phyloP scores from a whole-genome alignment of 2,888 invertebrate species.

The Penaeus monodon region DNA sequence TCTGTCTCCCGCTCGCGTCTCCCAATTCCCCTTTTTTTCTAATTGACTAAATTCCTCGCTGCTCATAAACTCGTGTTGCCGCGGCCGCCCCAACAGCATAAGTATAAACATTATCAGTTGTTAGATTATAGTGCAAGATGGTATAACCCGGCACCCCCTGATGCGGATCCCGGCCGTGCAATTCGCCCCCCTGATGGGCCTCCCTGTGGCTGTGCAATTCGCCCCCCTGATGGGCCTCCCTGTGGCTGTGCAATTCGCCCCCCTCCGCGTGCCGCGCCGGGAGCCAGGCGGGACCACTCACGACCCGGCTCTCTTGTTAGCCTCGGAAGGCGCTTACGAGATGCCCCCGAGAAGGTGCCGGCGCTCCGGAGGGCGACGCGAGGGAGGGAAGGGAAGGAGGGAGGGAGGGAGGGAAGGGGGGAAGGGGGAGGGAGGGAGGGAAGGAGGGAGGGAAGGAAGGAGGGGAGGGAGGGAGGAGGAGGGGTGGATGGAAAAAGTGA shows the following conservation, averaged over 20 bases:
- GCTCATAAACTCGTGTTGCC: constrained; percentile 26
- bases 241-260: constrained; percentile 6
- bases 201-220: not conserved
- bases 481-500: too few species aligned
- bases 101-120: constrained; percentile 44
- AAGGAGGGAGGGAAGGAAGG: too few species aligned
- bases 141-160: constrained; percentile 19
- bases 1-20: not conserved
- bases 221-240: constrained; percentile 9
- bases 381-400: too few species aligned
- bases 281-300: constrained; percentile 40
- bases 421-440: too few species aligned
- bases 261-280: constrained; percentile 18
- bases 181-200: constrained; percentile 8
- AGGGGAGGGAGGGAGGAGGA: too few species aligned
- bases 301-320: constrained; percentile 25
- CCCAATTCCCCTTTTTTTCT: not conserved
- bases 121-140: constrained; percentile 42
- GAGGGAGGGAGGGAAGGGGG: too few species aligned
- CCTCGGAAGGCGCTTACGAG: not conserved
- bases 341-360: too few species aligned
- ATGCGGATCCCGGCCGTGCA: not conserved
- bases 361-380: too few species aligned
- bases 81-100: constrained; percentile 21
- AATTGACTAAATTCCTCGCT: constrained; percentile 34